phyloP scores from a whole-genome alignment of 1,140 invertebrate species.

The Penaeus chinensis region DNA sequence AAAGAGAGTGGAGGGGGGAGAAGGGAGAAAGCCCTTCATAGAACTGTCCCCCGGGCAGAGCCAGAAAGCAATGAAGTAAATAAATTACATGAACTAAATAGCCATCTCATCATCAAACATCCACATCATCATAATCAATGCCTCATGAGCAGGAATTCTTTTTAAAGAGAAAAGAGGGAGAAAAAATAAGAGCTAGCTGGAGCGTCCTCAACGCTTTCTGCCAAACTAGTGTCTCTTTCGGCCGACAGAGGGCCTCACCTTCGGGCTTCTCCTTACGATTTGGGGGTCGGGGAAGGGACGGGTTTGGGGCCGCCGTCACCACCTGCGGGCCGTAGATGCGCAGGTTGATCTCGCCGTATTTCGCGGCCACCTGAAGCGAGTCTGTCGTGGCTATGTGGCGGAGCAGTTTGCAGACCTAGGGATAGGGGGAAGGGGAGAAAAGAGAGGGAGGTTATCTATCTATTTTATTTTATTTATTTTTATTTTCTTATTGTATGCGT shows the following conservation, averaged over 20 bases:
- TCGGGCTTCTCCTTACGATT: conserved; percentile 99
- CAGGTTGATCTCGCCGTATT: conserved; percentile 91
- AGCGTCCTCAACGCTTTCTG: too few species aligned
- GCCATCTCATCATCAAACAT: too few species aligned
- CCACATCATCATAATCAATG: too few species aligned
- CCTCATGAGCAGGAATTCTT: too few species aligned
- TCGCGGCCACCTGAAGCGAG: conserved; percentile 92
- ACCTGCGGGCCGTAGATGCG: conserved; percentile 94
- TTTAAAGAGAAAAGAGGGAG: too few species aligned
- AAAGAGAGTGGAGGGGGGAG: neutral
- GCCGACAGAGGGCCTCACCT: conserved; percentile 68
- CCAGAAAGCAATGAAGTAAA: too few species aligned
- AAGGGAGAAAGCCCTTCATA: neutral
- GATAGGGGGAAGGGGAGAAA: neutral
- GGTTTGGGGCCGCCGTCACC: conserved; percentile 89
- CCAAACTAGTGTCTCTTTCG: neutral
- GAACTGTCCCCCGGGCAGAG: too few species aligned
- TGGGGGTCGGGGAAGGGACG: conserved; percentile 92
- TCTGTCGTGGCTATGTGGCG: conserved; percentile 95
- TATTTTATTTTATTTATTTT: too few species aligned
- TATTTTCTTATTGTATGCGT: too few species aligned
- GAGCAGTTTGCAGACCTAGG: conserved; percentile 93
- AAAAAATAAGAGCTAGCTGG: too few species aligned
- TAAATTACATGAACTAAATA: too few species aligned
- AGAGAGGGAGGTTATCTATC: too few species aligned